These are phyloP conservation scores for Leucopternis melanops DNA, from an alignment of 2,113 vertebrate genomes.

Conservation along the genomic window DNA sequence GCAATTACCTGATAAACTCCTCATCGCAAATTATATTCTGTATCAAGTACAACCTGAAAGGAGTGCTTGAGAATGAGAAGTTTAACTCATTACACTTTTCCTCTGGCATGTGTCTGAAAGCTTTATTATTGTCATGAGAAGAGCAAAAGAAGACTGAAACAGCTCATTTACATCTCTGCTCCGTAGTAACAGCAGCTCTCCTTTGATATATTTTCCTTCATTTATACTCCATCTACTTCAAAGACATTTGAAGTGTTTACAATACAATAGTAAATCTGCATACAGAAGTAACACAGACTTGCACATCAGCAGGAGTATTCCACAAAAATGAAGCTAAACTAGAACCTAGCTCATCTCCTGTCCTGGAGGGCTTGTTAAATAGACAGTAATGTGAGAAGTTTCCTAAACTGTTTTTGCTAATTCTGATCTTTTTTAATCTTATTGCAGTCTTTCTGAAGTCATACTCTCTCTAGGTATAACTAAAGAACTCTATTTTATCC, in stretches of 20 bases:
- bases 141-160: not conserved
- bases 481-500: not conserved
- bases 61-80: not conserved
- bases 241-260: not conserved
- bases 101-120: slow-evolving; percentile 13
- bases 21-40: not conserved
- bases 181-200: not conserved
- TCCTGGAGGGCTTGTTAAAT: not conserved
- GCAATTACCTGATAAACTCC: not conserved
- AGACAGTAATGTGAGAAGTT: not conserved
- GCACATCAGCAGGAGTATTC: not conserved
- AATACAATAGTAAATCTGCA: not conserved
- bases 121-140: not conserved
- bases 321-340: not conserved
- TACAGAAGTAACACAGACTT: not conserved
- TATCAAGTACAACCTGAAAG: not conserved
- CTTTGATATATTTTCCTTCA: not conserved
- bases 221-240: not conserved
- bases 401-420: not conserved
- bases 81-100: not conserved
- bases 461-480: not conserved
- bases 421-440: not conserved
- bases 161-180: not conserved
- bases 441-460: not conserved
- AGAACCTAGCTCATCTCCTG: not conserved